Percentiles rank a stretch among this genome's conserved stretches.
These are phyloP conservation scores for Epinephelus moara DNA, from an alignment of 2,113 vertebrate genomes.

Conservation along the genomic window DNA sequence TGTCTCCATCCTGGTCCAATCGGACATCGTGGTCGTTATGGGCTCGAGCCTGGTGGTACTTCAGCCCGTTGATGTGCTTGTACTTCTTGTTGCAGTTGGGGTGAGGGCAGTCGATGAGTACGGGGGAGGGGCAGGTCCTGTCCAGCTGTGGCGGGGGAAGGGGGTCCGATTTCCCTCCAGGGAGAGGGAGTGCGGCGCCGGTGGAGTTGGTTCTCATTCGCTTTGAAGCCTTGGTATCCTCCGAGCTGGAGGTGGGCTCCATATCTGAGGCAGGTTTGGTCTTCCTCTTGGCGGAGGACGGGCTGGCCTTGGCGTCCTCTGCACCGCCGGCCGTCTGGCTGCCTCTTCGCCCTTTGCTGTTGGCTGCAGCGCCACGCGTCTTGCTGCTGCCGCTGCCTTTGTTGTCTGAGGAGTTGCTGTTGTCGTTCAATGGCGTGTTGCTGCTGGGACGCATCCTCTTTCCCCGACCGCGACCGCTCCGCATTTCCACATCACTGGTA, in stretches of 20 bases:
- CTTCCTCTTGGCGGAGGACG: conserved; percentile 92
- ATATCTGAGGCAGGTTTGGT: conserved; percentile 94
- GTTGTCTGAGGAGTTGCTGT: conserved; percentile 88
- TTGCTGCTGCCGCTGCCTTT: conserved; percentile 92
- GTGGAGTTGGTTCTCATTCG: conserved; percentile 93
- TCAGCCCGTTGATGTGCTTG: conserved; percentile 98
- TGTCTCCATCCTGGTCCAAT: conserved; percentile 92
- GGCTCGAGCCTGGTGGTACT: conserved; percentile 97
- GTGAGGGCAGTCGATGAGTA: conserved; percentile 97
- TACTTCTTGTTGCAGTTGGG: conserved; percentile 99
- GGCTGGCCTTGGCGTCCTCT: conserved; percentile 94
- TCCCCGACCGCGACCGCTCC: conserved; percentile 93
- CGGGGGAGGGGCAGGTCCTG: conserved; percentile 92
- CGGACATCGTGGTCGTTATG: conserved; percentile 94
- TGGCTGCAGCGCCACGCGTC: conserved; percentile 89
- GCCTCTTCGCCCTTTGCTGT: conserved; percentile 92
- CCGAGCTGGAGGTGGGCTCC: conserved; percentile 96
- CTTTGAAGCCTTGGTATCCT: conserved; percentile 96
- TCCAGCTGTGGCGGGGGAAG: conserved; percentile 83
- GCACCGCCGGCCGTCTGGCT: conserved; percentile 89
- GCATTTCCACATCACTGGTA: conserved; percentile 96
- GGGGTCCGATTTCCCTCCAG: conserved; percentile 86
- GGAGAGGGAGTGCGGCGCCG: conserved; percentile 42
- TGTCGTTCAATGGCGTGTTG: conserved; percentile 90
- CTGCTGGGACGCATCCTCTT: conserved; percentile 93